Base-by-base conservation (phyloP, 1,140 invertebrate genomes). In the Zaprionus lachaisei region DNA sequence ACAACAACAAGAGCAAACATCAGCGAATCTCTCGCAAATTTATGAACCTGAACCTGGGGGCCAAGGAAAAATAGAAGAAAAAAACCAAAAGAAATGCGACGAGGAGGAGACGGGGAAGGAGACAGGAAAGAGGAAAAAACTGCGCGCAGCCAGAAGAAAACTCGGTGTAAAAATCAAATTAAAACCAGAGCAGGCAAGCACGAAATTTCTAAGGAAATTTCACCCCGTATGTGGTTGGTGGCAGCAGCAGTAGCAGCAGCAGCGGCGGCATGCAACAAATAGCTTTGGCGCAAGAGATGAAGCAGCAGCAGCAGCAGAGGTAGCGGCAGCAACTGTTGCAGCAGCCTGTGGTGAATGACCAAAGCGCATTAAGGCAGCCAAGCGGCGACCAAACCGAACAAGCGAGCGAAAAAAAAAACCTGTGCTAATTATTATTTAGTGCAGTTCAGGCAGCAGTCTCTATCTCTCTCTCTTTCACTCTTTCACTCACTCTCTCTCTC, bases 381-480 rank as follows among this genome's bases (percentile, higher is more conserved):
- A 73, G 69, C 74, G 63, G 69, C 69, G 63, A 54, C 72, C 72
- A 83, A 79, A 71, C 76, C 79, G 63, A 83, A 74, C 72, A 79
- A 69, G 74, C 77, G 62, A 72, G 65, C 79, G 75, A 62, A 64
- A 64, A 79, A 20, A 78, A 83, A 87, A 89, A 89, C 86, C 87
- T 91, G 86, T 91, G 86, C 86, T 91, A 91, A 91, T 91, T 91
- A 91, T 91, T 91, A 91, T 91, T 91, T 90, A 91, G 86, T 86
- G 86, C 86, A 85, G 77, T 79, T 83, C 78, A 73, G 73, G 65
- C 85, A 64, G 60, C 62, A 63, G 37, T 6, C 17, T 12, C 38
- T 41, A n/a, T 41, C 15, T 15, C 47, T 1, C 47, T 51, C 17
- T 7, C n/a, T 11, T 11, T 51, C n/a, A n/a, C n/a, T n/a, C n/a